Evolutionary conservation across 64 coral and sea anemone species (phyloP), one percentile per base, ranked within the genome.

Genomic region (Anthopleura sola): DNA sequence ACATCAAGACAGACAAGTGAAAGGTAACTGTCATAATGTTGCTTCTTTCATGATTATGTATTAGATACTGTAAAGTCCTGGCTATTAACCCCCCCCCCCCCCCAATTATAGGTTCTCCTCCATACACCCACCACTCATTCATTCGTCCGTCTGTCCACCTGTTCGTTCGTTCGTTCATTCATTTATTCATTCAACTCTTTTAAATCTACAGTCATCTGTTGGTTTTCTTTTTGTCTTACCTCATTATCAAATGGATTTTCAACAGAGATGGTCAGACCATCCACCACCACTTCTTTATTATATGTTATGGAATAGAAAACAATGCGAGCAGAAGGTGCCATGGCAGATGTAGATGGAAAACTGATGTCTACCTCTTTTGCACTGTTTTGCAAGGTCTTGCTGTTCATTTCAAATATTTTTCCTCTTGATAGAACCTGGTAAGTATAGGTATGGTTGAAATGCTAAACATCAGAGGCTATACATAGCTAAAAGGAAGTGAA

Each of bases 221-320:
- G 6, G 16, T 53, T 9, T 44, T 44, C 4, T 44, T 44, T 6
- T 44, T 44, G 40, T 8, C 14, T 17, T 34, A 98, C 95, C 54
- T 89, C 55, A 88, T 98, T 98, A 19, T 91, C 83, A 87, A 98
- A 98, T 34, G 95, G 86, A 53, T 90, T 84, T n/a, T 98, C 86
- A 17, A 98, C 75, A 58, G 38, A 84, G 6, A 98, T 26, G 29
- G 87, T 98, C 78, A 98, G 51, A 57, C 86, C 83, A 86, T 98
- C 95, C 5, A 91, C 95, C 37, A 98, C 86, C 82, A 98, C 84
- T 50, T 98, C 95, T 10, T 86, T 92, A 38, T 84, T 84, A 58
- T 89, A 36, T 39, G 49, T 75, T 68, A 94, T 84, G 48, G 87
- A 69, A 86, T 98, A 98, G 38, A 89, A 89, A 11, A 98, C 37